phyloP scores from a whole-genome alignment of 2,888 invertebrate genomes.

The Alviniconcha strummeri region DNA sequence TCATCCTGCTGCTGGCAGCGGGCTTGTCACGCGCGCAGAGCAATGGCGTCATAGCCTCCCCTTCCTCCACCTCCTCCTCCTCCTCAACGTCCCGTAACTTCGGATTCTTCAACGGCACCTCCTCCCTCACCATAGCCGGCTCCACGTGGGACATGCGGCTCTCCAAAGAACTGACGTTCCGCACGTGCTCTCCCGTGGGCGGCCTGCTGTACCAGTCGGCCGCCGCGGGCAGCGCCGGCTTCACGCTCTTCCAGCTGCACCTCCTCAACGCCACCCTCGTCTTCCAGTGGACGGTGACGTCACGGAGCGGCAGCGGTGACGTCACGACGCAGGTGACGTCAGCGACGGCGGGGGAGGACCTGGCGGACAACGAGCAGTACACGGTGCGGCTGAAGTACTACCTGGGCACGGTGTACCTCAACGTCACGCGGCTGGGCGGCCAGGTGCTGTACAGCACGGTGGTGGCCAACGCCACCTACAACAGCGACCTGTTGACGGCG shows the following conservation, averaged over 20 bases:
- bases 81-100: background rate
- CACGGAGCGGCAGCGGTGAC: background rate
- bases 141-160: constrained; percentile 29
- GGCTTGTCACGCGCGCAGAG: constrained; percentile 4
- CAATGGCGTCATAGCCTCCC: background rate
- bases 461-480: constrained; percentile 30
- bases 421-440: background rate
- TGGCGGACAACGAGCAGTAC: constrained; percentile 33
- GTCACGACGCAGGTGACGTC: background rate
- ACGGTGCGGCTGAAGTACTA: constrained; percentile 28
- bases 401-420: constrained; percentile 17
- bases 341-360: constrained; percentile 20
- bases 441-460: background rate
- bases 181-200: constrained; percentile 31
- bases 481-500: constrained; percentile 23
- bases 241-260: constrained; percentile 11
- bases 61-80: constrained; percentile 15
- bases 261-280: constrained; percentile 30
- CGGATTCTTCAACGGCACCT: constrained; percentile 35
- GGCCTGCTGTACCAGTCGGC: constrained; percentile 33
- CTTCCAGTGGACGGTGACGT: constrained; percentile 30
- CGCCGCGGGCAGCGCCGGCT: background rate
- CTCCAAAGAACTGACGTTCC: constrained; percentile 33
- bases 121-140: constrained; percentile 28
- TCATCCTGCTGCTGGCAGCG: constrained; percentile 31